Conservation (phyloP, 2,888 invertebrate genomes). For the Diplazon laetatorius region DNA sequence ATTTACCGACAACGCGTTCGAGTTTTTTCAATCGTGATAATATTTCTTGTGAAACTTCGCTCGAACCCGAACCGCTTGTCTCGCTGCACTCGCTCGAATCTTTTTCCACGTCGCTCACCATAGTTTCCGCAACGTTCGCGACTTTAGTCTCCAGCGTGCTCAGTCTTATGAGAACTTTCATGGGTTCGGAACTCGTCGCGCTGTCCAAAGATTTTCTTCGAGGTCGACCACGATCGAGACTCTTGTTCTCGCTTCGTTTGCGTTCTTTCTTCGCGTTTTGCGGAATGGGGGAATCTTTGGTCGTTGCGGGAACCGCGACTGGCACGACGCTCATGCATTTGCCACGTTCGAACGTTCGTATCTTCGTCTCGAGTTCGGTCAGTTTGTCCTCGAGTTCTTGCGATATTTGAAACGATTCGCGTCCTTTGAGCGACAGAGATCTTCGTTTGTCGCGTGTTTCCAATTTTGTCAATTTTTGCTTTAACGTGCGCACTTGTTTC, state of each 20-base stretch:
- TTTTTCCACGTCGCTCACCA: conserved; percentile 77
- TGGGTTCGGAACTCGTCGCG: conserved; percentile 90
- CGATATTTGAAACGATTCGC: conserved; percentile 90
- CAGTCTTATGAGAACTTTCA: conserved; percentile 90
- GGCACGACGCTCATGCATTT: conserved; percentile 81
- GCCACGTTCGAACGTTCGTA: conserved; percentile 86
- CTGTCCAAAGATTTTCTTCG: conserved; percentile 91
- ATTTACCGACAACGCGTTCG: conserved; percentile 76
- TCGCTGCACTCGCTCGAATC: conserved; percentile 80
- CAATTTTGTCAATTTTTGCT: conserved; percentile 90
- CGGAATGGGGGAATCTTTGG: conserved; percentile 84
- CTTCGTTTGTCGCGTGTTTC: conserved; percentile 91
- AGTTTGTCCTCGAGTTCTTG: conserved; percentile 94
- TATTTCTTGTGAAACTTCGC: conserved; percentile 75
- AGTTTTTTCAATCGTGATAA: conserved; percentile 75
- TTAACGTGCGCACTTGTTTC: conserved; percentile 90
- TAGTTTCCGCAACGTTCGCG: conserved; percentile 83
- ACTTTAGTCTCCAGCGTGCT: conserved; percentile 91
- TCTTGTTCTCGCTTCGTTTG: conserved; percentile 71
- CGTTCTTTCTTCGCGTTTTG: conserved; percentile 84
- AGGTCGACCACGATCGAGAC: conserved; percentile 83
- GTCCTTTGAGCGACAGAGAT: conserved; percentile 92
- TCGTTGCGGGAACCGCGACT: conserved; percentile 83
- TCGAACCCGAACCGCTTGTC: conserved; percentile 69
- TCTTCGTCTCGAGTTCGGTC: conserved; percentile 91